phyloP scores from a whole-genome alignment of 2,113 vertebrate species.

The Hymenochirus boettgeri region DNA sequence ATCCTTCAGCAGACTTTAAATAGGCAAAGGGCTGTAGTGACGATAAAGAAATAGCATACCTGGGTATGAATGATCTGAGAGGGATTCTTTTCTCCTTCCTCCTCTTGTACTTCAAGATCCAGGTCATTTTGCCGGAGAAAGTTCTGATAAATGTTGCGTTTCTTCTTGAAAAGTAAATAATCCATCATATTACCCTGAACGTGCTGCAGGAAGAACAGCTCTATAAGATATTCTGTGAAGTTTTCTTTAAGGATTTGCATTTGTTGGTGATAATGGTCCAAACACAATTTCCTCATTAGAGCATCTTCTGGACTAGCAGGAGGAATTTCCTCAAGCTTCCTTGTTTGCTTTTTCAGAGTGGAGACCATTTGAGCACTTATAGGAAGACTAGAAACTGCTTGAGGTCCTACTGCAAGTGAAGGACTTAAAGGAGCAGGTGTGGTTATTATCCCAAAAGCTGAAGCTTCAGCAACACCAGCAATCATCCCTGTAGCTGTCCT shows the following conservation, averaged over 20 bases:
- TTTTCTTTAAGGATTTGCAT: constrained; percentile 85
- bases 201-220: constrained; percentile 95
- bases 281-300: constrained; percentile 85
- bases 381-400: constrained; percentile 71
- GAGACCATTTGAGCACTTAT: constrained; percentile 61
- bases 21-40: no score
- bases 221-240: constrained; percentile 88
- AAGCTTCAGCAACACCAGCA: constrained; percentile 66
- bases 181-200: constrained; percentile 99
- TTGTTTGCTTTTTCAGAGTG: constrained; percentile 74
- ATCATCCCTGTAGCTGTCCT: constrained; percentile 70
- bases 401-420: constrained; percentile 70
- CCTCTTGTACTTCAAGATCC: constrained; percentile 92
- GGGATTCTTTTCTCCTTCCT: constrained; percentile 85
- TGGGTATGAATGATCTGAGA: constrained; percentile 94
- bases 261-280: constrained; percentile 85
- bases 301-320: constrained; percentile 84
- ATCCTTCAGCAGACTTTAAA: no score
- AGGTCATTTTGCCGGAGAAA: constrained; percentile 92
- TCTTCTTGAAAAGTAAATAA: constrained; percentile 92
- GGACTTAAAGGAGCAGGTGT: constrained; percentile 83
- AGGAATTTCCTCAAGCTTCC: constrained; percentile 88
- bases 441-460: constrained; percentile 75
- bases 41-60: constrained; percentile 61
- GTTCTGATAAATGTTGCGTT: constrained; percentile 84